These are phyloP conservation scores for Augochlorella aurata DNA, from an alignment of 2,888 invertebrate species.

Conservation along the genomic window DNA sequence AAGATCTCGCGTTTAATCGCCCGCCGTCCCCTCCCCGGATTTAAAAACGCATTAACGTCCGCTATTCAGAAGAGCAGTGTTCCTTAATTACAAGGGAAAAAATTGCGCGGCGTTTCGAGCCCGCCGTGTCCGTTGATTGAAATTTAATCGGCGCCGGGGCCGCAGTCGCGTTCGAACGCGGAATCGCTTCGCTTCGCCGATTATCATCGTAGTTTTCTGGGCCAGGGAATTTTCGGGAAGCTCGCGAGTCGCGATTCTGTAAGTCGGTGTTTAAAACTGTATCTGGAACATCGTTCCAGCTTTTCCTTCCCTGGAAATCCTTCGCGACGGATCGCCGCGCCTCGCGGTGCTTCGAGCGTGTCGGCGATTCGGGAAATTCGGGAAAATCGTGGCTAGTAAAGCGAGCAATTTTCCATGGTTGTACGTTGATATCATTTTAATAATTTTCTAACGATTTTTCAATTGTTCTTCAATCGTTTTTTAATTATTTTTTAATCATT, in stretches of 20 bases:
- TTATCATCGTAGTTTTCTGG: constrained; percentile 19
- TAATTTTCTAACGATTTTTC: too few relatives aligned
- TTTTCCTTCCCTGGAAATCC: too few relatives aligned
- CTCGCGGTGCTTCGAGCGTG: too few relatives aligned
- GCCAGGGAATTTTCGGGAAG: background rate
- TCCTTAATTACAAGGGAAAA: constrained; percentile 35
- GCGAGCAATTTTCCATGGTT: too few relatives aligned
- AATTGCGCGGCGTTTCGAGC: constrained; percentile 14
- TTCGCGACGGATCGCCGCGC: too few relatives aligned
- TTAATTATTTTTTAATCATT: too few relatives aligned
- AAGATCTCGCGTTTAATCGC: background rate
- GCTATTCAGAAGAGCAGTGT: constrained; percentile 11
- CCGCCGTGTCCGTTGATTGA: constrained; percentile 22
- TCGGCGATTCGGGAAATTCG: too few relatives aligned
- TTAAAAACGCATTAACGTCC: constrained; percentile 35
- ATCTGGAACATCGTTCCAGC: too few relatives aligned
- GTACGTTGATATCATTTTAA: too few relatives aligned
- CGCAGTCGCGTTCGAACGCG: constrained; percentile 5
- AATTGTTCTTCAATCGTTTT: too few relatives aligned
- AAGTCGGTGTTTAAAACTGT: too few relatives aligned
- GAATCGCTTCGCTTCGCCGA: constrained; percentile 26
- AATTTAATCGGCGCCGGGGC: constrained; percentile 30
- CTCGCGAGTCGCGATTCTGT: background rate
- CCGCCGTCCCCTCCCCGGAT: background rate
- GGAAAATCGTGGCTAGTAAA: too few relatives aligned